phyloP scores from a whole-genome alignment of 2,797 vertebrate species.

The Gobio occitaniae region DNA sequence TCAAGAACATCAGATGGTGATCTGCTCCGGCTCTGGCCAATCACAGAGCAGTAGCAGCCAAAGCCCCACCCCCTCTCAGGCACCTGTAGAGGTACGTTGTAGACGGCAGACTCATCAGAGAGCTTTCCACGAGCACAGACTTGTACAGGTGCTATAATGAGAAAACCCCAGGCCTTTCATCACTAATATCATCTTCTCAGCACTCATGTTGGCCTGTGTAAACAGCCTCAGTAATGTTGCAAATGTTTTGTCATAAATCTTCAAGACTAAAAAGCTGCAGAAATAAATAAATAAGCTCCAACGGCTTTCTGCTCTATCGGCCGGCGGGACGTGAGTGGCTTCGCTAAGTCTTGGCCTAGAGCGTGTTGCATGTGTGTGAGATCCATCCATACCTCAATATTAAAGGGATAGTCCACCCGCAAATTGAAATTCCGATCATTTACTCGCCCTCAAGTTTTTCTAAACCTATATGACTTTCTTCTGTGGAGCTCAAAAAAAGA shows the following conservation, averaged over 20 bases:
- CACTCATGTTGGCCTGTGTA: constrained; percentile 34
- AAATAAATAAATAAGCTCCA: constrained; percentile 43
- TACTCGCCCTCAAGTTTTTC: background rate
- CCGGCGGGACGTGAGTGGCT: constrained; percentile 10
- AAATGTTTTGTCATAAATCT: constrained; percentile 56
- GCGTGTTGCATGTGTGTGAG: background rate
- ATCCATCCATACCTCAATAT: background rate
- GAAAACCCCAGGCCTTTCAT: constrained; percentile 51
- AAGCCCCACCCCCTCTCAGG: constrained; percentile 4
- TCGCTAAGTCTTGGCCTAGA: constrained; percentile 14
- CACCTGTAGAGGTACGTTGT: background rate
- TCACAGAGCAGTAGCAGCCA: constrained; percentile 3
- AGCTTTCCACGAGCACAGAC: constrained; percentile 6
- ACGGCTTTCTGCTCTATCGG: constrained; percentile 25
- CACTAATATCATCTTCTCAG: constrained; percentile 42
- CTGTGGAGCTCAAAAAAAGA: background rate
- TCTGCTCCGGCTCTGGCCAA: background rate
- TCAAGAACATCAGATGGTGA: background rate
- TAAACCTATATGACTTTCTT: background rate
- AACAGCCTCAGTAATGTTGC: constrained; percentile 51
- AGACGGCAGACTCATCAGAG: background rate
- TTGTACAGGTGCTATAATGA: constrained; percentile 43
- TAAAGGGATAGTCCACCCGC: background rate
- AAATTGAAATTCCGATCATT: constrained; percentile 7
- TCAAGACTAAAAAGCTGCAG: constrained; percentile 28